Percentiles rank a stretch among this genome's conserved stretches.
phyloP scores from a whole-genome alignment of 1,140 invertebrate species.

The Aphaenogaster floridana region DNA sequence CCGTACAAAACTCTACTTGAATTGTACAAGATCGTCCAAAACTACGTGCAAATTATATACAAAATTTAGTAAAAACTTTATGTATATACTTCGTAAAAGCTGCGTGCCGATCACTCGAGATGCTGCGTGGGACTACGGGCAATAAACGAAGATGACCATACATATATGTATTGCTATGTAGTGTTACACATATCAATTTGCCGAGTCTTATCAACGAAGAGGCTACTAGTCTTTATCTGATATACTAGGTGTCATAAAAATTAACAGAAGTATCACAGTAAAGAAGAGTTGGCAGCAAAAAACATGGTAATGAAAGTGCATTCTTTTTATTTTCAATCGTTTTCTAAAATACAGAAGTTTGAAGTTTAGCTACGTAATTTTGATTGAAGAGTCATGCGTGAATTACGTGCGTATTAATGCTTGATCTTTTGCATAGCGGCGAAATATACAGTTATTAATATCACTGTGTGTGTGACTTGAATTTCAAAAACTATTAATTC shows the following conservation, averaged over 20 bases:
- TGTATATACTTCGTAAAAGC: neutral
- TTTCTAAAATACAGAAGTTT: neutral
- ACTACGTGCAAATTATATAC: neutral
- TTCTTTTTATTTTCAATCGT: neutral
- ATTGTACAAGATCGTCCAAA: neutral
- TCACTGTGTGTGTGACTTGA: neutral
- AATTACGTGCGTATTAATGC: neutral
- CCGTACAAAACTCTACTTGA: neutral
- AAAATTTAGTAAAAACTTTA: too few relatives aligned
- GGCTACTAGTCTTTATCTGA: neutral
- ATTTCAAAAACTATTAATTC: neutral
- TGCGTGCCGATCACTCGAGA: neutral
- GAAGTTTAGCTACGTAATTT: neutral
- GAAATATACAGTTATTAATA: neutral
- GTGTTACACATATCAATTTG: neutral
- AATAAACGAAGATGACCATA: neutral
- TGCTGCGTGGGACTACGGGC: neutral
- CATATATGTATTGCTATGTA: neutral
- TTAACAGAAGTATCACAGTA: neutral
- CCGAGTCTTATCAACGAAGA: neutral
- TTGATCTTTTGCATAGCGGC: neutral
- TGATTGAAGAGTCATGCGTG: neutral
- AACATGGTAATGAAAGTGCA: neutral
- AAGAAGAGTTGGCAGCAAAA: neutral
- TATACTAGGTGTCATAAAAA: conserved; percentile 5